These are phyloP conservation scores for Drosophila tripunctata DNA, from an alignment of 2,888 invertebrate species.

Conservation along the genomic window DNA sequence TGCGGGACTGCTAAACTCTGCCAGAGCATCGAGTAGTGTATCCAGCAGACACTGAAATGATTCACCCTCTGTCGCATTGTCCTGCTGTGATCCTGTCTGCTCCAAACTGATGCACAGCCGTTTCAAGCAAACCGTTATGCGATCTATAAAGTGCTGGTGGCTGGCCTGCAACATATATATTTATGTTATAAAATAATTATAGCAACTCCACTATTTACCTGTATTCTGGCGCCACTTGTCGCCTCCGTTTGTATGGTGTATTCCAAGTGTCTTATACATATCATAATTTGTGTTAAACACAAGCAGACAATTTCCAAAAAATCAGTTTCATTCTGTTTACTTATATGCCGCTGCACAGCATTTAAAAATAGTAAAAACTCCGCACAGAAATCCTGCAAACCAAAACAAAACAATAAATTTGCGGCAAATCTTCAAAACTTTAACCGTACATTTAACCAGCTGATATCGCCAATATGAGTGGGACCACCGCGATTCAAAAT, in stretches of 20 bases:
- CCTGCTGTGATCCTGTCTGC: neutral
- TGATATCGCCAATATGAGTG: conserved; percentile 46
- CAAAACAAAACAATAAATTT: conserved; percentile 7
- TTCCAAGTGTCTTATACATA: conserved; percentile 81
- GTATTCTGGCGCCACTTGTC: conserved; percentile 50
- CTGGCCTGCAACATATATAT: conserved; percentile 59
- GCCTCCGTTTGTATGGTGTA: conserved; percentile 75
- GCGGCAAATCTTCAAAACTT: neutral
- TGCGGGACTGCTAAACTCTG: conserved; percentile 68
- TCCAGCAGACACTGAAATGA: conserved; percentile 80
- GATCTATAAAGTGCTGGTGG: conserved; percentile 81
- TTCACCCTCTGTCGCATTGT: conserved; percentile 49
- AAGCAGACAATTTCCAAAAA: conserved; percentile 74
- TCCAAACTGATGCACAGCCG: conserved; percentile 51
- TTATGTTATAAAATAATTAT: no score
- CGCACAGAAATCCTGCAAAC: conserved; percentile 77
- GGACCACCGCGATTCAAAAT: conserved; percentile 19
- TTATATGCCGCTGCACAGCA: conserved; percentile 68
- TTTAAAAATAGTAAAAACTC: conserved; percentile 75
- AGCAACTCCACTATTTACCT: conserved; percentile 58
- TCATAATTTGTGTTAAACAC: conserved; percentile 80
- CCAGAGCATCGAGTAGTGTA: conserved; percentile 67
- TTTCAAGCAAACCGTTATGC: conserved; percentile 81
- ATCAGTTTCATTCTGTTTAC: conserved; percentile 28
- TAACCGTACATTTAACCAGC: conserved; percentile 77